Base-by-base conservation (phyloP, 2,113 vertebrate genomes). In the Myocastor coypus region DNA sequence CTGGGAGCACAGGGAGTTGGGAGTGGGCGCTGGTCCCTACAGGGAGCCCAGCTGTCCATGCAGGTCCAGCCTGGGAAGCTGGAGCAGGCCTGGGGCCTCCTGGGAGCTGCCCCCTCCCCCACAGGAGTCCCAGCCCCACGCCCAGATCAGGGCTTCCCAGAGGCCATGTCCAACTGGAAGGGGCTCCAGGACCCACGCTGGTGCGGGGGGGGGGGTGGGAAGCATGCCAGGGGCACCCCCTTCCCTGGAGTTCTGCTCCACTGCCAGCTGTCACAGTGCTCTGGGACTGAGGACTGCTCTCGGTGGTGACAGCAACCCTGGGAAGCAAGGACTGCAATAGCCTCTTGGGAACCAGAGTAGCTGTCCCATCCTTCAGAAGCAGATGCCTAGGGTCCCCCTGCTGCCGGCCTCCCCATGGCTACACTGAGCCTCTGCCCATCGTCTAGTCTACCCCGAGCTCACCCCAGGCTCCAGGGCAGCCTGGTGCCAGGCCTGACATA, bases 1-100 rank as follows among this genome's bases (percentile, higher is more conserved):
- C 20, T 1, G 0, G 37, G n/a, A 50, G 52, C 78, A 30, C 2
- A 0, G 0, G 42, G 52, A n/a, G 11, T 0, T 1, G 40, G 66
- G 57, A 71, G 17, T 2, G 1, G 26, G 12, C 32, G 42, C 5
- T 5, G 5, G 14, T 0, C 28, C 57, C 66, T 66, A 50, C 42
- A 50, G 32, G 77, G 73, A 64, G 32, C 22, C 55, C 68, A 11
- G 57, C 63, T 89, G 55, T 63, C 57, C 75, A n/a, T 57, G 16
- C 5, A 75, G 59, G 4, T 32, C 59, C 2, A 1, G 40, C 75
- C 0, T 20, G 34, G 19, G 11, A 5, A n/a, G 10, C 3, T 26
- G 22, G 30, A 10, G 28, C 37, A 61, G 87, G 37, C 10, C 34
- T 63, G 12, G 37, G 40, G 19, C n/a, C n/a, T 86, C 57, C 9